These are phyloP conservation scores for Amblyjoppa proteus DNA, from an alignment of 2,888 invertebrate species.

Conservation along the genomic window DNA sequence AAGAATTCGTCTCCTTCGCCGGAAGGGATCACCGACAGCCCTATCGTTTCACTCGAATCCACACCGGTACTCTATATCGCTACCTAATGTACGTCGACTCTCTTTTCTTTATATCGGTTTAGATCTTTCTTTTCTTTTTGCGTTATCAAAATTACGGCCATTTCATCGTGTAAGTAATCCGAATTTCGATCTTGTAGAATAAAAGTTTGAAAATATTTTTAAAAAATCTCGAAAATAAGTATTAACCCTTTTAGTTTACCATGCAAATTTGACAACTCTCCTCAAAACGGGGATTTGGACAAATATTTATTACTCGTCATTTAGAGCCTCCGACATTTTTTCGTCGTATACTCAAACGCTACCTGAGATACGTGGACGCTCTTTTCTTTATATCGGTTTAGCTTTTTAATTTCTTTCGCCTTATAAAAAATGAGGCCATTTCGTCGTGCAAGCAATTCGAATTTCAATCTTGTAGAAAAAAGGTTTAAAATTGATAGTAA, in stretches of 20 bases:
- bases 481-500: too few species aligned
- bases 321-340: background rate
- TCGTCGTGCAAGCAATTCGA: background rate
- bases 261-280: background rate
- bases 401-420: background rate
- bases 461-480: background rate
- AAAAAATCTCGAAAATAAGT: background rate
- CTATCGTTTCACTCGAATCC: conserved; percentile 31
- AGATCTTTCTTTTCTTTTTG: too few species aligned
- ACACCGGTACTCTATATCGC: conserved; percentile 2
- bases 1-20: conserved; percentile 22
- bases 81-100: background rate
- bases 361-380: background rate
- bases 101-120: background rate
- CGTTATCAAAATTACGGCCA: background rate
- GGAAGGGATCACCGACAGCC: conserved; percentile 4
- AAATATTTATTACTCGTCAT: background rate
- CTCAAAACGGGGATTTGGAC: background rate
- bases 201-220: background rate
- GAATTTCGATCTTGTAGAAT: background rate
- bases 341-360: background rate
- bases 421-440: background rate
- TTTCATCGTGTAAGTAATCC: background rate
- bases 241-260: background rate
- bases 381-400: background rate